Evolutionary conservation across 2,113 vertebrate species (phyloP), one percentile per base, ranked within the genome.

Genomic region (Talpa occidentalis): DNA sequence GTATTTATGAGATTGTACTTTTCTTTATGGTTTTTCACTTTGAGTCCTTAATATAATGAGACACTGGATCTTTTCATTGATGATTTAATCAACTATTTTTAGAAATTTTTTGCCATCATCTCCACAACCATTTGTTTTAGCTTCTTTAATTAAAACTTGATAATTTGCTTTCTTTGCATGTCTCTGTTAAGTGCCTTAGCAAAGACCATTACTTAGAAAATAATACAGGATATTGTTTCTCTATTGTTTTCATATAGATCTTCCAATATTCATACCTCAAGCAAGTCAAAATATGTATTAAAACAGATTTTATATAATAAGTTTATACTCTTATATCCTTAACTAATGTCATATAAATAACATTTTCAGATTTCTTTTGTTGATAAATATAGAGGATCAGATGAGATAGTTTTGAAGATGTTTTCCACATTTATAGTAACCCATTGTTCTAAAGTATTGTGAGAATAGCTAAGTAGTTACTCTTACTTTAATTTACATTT

Each of bases 1-100:
- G 24, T 92, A 49, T 72, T 94, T 95, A 93, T 15, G 87, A 30
- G 26, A 94, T 95, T 96, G 88, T 92, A 84, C 94, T 94, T 86
- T 95, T 90, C 44, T 94, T 59, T 10, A 72, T 17, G 72, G 3
- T 70, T 82, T 87, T 96, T 19, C 28, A 92, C 11, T 62, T 89
- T 84, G 80, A 35, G 59, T 64, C 52, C 56, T 22, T 70, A 64
- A 52, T 70, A 28, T 56, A 76, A 87, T 67, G 26, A 78, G 17
- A 60, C 49, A 76, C 6, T 26, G 19, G 16, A 64, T 52, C 21
- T 90, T 95, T 78, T 11, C 9, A 72, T 67, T 81, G 59, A 15
- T 62, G 88, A 73, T 28, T 84, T 76, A 70, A 62, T 89, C 81
- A 78, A 30, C 7, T 87, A 86, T 70, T 85, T 84, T 85, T 66